phyloP scores from a whole-genome alignment of 2,888 invertebrate species.

The Cinara cedri region DNA sequence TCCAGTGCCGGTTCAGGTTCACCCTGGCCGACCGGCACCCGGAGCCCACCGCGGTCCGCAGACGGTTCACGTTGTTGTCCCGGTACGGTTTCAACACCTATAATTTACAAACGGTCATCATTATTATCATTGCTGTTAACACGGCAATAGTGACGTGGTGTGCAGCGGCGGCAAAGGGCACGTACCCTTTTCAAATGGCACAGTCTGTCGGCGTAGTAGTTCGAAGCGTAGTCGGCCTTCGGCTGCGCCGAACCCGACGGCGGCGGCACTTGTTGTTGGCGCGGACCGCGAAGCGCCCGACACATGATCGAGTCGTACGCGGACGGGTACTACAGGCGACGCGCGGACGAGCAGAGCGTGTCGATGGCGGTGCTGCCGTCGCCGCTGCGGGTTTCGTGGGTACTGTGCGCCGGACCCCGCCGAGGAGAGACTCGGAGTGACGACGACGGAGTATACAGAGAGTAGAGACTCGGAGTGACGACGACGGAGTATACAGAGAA shows the following conservation, averaged over 20 bases:
- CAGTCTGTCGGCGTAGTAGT: slow-evolving; percentile 23
- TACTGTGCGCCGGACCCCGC: too few relatives aligned
- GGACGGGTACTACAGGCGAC: not conserved
- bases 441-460: too few relatives aligned
- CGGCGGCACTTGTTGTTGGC: not conserved
- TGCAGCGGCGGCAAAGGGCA: too few relatives aligned
- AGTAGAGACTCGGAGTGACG: too few relatives aligned
- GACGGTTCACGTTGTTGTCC: slow-evolving; percentile 64
- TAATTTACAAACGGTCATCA: too few relatives aligned
- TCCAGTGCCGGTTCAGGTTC: slow-evolving; percentile 73
- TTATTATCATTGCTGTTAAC: too few relatives aligned
- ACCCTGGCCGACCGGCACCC: slow-evolving; percentile 66
- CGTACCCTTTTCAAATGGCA: slow-evolving; percentile 38
- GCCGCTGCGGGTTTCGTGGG: too few relatives aligned
- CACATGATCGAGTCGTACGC: slow-evolving; percentile 41
- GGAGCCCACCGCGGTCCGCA: slow-evolving; percentile 65
- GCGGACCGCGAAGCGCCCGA: slow-evolving; percentile 9
- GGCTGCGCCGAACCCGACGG: not conserved
- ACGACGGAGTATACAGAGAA: too few relatives aligned
- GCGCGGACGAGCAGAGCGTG: not conserved
- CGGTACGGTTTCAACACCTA: slow-evolving; percentile 48
- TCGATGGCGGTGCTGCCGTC: too few relatives aligned
- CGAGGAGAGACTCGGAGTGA: not conserved
- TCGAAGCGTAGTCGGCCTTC: not conserved
- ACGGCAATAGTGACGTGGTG: too few relatives aligned